Base-by-base conservation (phyloP, 2,797 vertebrate genomes). In the Rhincodon typus region DNA sequence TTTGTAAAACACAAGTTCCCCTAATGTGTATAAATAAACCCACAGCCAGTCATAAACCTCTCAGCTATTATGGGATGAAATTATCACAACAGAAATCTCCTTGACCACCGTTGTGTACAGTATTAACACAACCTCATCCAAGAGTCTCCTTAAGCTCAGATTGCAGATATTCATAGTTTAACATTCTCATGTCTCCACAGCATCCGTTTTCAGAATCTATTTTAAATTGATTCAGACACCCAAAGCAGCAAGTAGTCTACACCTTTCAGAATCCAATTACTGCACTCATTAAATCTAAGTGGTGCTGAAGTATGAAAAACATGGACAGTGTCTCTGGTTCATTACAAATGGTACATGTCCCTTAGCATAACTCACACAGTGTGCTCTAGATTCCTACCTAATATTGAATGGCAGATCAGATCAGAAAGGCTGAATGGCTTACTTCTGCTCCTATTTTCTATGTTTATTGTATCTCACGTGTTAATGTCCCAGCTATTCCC, bases 131-230 rank as follows among this genome's bases (percentile, higher is more conserved):
- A 30, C n/a, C 90, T 67, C n/a, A 27, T 93, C 90, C n/a, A 93
- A 93, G 90, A 93, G 38, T 93, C n/a, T 38, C 62, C 62, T 66
- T 38, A 23, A 38, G 66, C 66, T 93, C 90, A 93, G 90, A 13
- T 93, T 93, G 66, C 90, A 69, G 66, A 69, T 93, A 93, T 93
- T 93, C 90, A 93, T 93, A 93, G 90, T 69, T 69, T 69, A 93
- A 93, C 23, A 93, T 69, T 69, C 90, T 93, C 66, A 69, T 25
- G 90, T 42, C 62, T 93, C 34, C 66, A 69, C 90, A 69, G 66
- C 90, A 93, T 38, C 23, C n/a, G 0, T 42, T 93, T 93, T 93
- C 42, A 10, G 42, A 69, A 69, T 30, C 90, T 67, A 93, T 50
- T 93, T 67, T 93, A 93, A 93, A 93, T 93, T 66, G 12, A 8